These are phyloP conservation scores for Caenorhabditis parvicauda DNA, from an alignment of 2,888 invertebrate genomes.

Conservation along the genomic window DNA sequence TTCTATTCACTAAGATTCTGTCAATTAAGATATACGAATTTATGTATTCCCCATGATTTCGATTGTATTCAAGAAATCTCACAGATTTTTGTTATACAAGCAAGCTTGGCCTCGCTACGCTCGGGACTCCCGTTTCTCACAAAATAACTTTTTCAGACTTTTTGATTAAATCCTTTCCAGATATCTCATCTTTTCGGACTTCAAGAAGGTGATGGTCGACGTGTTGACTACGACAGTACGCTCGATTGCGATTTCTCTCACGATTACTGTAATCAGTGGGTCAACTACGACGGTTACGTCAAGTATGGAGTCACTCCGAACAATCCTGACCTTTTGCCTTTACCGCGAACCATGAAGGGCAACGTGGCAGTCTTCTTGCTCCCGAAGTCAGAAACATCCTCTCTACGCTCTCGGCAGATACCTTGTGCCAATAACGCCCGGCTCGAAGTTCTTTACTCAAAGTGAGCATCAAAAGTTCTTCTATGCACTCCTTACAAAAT, in stretches of 20 bases:
- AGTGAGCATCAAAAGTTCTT: conserved; percentile 12
- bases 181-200: conserved; percentile 36
- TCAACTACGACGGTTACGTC: conserved; percentile 42
- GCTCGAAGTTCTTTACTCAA: conserved; percentile 36
- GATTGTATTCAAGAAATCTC: too few relatives aligned
- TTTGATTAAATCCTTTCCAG: conserved; percentile 13
- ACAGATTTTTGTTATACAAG: too few relatives aligned
- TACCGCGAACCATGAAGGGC: conserved; percentile 34
- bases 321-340: conserved; percentile 33
- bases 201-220: conserved; percentile 40
- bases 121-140: too few relatives aligned
- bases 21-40: too few relatives aligned
- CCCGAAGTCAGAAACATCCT: conserved; percentile 21
- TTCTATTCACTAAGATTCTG: too few relatives aligned
- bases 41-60: too few relatives aligned
- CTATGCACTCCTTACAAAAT: neutral
- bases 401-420: conserved; percentile 33
- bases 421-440: conserved; percentile 37
- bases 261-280: conserved; percentile 60
- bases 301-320: conserved; percentile 43
- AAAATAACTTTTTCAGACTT: too few relatives aligned
- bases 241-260: conserved; percentile 54
- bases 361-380: conserved; percentile 42
- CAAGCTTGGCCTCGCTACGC: too few relatives aligned
- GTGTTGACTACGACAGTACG: conserved; percentile 32